Conservation (phyloP, 2,888 invertebrate genomes). For the Apocheima hispidaria region DNA sequence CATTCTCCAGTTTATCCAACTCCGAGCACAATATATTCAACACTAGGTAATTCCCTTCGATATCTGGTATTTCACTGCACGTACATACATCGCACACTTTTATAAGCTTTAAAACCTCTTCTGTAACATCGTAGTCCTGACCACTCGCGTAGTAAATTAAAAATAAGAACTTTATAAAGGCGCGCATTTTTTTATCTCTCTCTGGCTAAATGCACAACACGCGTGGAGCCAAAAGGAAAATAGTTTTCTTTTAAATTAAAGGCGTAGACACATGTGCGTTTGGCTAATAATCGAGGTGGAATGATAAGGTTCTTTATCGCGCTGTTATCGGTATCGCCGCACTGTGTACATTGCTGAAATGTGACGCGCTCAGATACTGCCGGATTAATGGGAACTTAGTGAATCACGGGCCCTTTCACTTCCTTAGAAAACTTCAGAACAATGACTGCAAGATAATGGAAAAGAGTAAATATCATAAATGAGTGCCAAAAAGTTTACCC, state of each 20-base stretch:
- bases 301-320: slow-evolving; percentile 78
- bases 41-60: slow-evolving; percentile 73
- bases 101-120: slow-evolving; percentile 60
- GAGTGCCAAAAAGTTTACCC: not conserved
- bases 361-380: slow-evolving; percentile 68
- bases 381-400: slow-evolving; percentile 52
- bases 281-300: slow-evolving; percentile 68
- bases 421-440: slow-evolving; percentile 4
- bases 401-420: slow-evolving; percentile 42
- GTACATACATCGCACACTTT: slow-evolving; percentile 76
- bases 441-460: not conserved
- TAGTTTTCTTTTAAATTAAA: slow-evolving; percentile 14
- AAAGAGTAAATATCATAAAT: not conserved
- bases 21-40: slow-evolving; percentile 79
- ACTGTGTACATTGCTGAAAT: slow-evolving; percentile 75
- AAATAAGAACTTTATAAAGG: slow-evolving; percentile 64
- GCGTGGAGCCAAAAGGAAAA: not conserved
- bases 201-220: not conserved
- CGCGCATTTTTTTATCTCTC: slow-evolving; percentile 63
- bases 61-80: slow-evolving; percentile 79
- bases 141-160: slow-evolving; percentile 60
- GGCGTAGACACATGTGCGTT: slow-evolving; percentile 59
- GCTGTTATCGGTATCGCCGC: slow-evolving; percentile 70
- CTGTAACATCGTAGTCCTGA: slow-evolving; percentile 56
- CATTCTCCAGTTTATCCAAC: slow-evolving; percentile 67